Base-by-base conservation (phyloP, 2,113 vertebrate genomes). In the Ceratotherium simum region DNA sequence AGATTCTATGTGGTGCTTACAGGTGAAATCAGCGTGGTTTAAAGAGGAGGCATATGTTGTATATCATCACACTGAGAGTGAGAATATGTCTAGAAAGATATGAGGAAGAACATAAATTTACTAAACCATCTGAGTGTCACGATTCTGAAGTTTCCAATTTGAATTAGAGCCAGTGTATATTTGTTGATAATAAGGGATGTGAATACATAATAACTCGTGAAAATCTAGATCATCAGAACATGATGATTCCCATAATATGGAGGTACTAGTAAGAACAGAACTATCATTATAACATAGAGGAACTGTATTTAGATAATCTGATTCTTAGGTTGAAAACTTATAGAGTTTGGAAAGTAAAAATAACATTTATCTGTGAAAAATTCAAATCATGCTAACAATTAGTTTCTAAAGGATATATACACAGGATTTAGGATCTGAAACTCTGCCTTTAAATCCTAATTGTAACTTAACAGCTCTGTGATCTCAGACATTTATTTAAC, bases 271-370 rank as follows among this genome's bases (percentile, higher is more conserved):
- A 48, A 93, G 8, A 90, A 6, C 17, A 85, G 73, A 23, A 67
- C 18, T 84, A 60, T 18, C 36, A 33, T 79, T 90, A 48, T 51
- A 60, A 56, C 21, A 33, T 69, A 31, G 42, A 85, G 36, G 13
- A 73, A 65, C 54, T 92, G 9, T 62, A 70, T 64, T 85, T 33
- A 93, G 20, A 81, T 17, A 39, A 9, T 33, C 6, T 81, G 31
- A 69, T 75, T 90, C 29, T 79, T 69, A 80, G 58, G 36, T 33
- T 95, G 67, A 85, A 93, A 96, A 65, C 18, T 36, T 20, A 29
- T 39, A 48, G 10, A 51, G 31, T 72, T 96, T 87, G 73, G 18
- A 31, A 95, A 86, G 72, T 86, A 75, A 85, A 91, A 90, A 73
- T 83, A 90, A 13, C 62, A 42, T 42, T 42, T 42, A 42, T 42